Percentiles rank a stretch among this genome's conserved stretches.
phyloP scores from a whole-genome alignment of 2,888 invertebrate species.

The Aricia artaxerxes region DNA sequence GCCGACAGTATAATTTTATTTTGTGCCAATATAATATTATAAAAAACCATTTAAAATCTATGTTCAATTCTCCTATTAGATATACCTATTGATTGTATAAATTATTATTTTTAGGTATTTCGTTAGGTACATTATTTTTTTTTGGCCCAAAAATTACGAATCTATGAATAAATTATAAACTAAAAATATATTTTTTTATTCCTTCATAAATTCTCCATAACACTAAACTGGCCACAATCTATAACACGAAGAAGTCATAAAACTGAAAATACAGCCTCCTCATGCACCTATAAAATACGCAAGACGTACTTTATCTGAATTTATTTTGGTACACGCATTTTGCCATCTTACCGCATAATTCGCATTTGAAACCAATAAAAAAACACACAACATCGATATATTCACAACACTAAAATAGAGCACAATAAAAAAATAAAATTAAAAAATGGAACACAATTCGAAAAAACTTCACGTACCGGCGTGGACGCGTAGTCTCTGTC shows the following conservation, averaged over 20 bases:
- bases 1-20: too few species aligned
- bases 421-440: neutral
- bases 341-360: conserved; percentile 12
- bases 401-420: conserved; percentile 11
- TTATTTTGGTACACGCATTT: conserved; percentile 45
- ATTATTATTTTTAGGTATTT: too few species aligned
- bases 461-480: conserved; percentile 18
- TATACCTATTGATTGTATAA: too few species aligned
- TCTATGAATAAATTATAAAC: neutral
- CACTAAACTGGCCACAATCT: neutral
- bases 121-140: too few species aligned
- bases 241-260: neutral
- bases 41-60: too few species aligned
- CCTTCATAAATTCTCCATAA: neutral
- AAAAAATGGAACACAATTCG: conserved; percentile 14
- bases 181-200: neutral
- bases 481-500: conserved; percentile 2
- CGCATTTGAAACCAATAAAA: conserved; percentile 8
- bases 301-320: conserved; percentile 31
- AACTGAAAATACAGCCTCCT: conserved; percentile 14
- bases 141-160: too few species aligned
- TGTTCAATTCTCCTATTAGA: too few species aligned
- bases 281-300: conserved; percentile 18
- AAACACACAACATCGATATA: conserved; percentile 3
- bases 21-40: too few species aligned